Evolutionary conservation across 2,113 vertebrate species (phyloP).

Genomic region (Irena cyanogastra): DNA sequence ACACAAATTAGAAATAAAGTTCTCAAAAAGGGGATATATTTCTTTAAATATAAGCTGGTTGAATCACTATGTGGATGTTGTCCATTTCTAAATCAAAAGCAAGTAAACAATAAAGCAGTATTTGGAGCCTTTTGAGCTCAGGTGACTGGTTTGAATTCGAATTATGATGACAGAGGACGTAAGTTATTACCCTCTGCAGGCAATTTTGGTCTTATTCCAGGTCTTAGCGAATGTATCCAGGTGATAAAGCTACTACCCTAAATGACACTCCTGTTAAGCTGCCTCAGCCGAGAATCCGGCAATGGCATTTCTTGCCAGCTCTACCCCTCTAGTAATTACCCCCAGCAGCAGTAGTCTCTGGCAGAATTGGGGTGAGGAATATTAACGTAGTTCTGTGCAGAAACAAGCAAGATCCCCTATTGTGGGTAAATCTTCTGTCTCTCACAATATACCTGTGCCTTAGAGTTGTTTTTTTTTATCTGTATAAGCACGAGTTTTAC

Average conservation of each 20-base stretch:
- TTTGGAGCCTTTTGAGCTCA: not conserved
- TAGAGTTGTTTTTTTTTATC: not conserved
- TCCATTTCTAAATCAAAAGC: not conserved
- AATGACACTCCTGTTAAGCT: constrained; percentile 3
- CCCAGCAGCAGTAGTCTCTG: not conserved
- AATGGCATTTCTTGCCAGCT: not conserved
- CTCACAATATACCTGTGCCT: not conserved
- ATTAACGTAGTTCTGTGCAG: fast-evolving
- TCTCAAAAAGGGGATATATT: not conserved
- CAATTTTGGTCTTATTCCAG: constrained; percentile 17
- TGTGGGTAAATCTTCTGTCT: not conserved
- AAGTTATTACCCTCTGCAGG: constrained; percentile 11
- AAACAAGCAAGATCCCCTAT: not conserved
- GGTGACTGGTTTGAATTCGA: not conserved
- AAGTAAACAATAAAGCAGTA: not conserved
- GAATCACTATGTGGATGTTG: not conserved
- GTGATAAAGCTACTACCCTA: constrained; percentile 30
- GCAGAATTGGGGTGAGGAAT: not conserved
- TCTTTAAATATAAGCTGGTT: not conserved
- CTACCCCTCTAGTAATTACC: not conserved
- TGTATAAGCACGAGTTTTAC: not conserved
- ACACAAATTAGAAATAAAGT: not conserved
- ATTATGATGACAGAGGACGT: not conserved
- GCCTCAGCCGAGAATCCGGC: not conserved
- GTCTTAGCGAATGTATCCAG: not conserved